Evolutionary conservation across 2,113 vertebrate species (phyloP).

Genomic region (Saiga tatarica): DNA sequence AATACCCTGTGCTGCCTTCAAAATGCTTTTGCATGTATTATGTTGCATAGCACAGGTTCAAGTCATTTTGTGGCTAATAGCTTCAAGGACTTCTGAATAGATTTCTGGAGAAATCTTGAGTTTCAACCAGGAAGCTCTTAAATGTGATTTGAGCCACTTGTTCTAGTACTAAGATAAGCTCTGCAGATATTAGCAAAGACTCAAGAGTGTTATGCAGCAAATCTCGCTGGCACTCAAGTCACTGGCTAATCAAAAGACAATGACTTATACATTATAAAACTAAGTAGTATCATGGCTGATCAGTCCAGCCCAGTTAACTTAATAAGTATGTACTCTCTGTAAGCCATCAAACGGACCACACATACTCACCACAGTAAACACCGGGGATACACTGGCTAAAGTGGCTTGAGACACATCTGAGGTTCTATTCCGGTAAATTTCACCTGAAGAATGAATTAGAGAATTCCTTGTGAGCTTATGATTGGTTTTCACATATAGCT

Average conservation of each 20-base stretch:
- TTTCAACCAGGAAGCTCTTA: neutral
- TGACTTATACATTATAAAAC: neutral
- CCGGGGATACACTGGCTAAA: conserved; percentile 88
- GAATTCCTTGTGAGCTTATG: neutral
- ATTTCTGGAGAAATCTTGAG: neutral
- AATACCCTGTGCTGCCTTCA: neutral
- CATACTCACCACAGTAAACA: conserved; percentile 92
- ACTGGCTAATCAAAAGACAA: neutral
- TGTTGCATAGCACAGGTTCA: neutral
- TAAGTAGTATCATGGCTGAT: neutral
- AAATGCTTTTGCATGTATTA: neutral
- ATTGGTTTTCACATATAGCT: neutral
- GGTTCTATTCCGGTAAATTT: conserved; percentile 66
- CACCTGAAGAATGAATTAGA: conserved; percentile 71
- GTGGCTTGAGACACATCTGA: conserved; percentile 87
- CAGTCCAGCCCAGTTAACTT: neutral
- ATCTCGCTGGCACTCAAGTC: neutral
- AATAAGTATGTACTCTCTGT: neutral
- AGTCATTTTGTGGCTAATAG: neutral
- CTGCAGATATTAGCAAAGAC: neutral
- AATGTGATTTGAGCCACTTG: neutral
- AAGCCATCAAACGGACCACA: accelerated
- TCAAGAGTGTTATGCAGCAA: neutral
- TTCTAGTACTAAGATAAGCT: neutral
- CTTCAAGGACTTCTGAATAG: neutral